Evolutionary conservation across 2,888 invertebrate genomes (phyloP), one percentile per base, ranked within the genome.

Genomic region (Sarcophaga variegata): DNA sequence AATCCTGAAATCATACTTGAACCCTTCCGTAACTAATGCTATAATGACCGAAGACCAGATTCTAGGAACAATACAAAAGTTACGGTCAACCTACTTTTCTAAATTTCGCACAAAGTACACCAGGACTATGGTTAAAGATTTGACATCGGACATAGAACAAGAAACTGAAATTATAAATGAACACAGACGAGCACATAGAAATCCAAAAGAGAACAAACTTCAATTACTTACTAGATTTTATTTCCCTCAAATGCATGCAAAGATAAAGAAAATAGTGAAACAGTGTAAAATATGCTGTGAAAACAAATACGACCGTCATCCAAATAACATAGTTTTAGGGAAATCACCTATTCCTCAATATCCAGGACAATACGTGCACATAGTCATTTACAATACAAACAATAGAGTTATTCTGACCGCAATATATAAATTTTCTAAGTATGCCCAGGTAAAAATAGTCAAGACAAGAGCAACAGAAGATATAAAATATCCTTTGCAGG

Each of bases 281-380:
- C 69, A 70, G 17, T 85, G 86, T 27, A 17, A 64, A 37, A 72
- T 74, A 14, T 88, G 87, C 22, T 84, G 81, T 60, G 49, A 72
- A 76, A 64, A 75, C 11, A 84, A 84, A 47, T 84, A 86, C 49
- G 86, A 87, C 12, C 60, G 86, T 25, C 83, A 85, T 20, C 88
- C 85, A 2, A 25, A 81, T 14, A 80, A 83, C 49, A 80, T 62
- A 4, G 62, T 69, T 63, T 11, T 88, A 0, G 64, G 85, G 20
- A 17, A 62, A 10, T 88, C 88, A 0, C 88, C 87, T 17, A 88
- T 88, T 45, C 88, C 88, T 2, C 62, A 67, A 12, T 83, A 85
- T 25, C 88, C 88, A 2, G 82, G 79, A 14, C 70, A 88, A 64
- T 78, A 81, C 2, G 17, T 88, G 2, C 88, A 88, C 66, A 71